Conservation (phyloP, 2,113 vertebrate genomes). For the Rallus limicola region DNA sequence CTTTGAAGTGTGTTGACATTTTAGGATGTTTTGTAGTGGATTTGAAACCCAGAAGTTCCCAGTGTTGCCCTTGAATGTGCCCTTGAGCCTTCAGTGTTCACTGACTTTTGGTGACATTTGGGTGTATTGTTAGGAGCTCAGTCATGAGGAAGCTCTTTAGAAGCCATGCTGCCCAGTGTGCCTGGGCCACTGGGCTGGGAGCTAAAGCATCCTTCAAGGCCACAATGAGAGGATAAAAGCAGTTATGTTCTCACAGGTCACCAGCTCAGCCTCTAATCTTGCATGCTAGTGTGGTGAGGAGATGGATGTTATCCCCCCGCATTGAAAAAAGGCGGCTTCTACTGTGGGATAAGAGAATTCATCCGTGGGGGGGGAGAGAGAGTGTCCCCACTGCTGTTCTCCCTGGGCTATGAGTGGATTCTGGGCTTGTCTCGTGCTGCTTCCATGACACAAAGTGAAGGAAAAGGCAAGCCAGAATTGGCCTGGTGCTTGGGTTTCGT, state of each 20-base stretch:
- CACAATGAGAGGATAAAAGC: conserved; percentile 16
- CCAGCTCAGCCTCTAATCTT: neutral
- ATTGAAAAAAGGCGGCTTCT: neutral
- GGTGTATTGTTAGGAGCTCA: neutral
- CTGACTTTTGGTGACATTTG: conserved; percentile 50
- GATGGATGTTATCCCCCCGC: neutral
- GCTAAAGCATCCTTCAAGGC: conserved; percentile 23
- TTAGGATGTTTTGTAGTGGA: neutral
- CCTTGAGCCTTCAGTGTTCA: neutral
- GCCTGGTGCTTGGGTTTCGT: neutral
- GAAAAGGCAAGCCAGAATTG: neutral
- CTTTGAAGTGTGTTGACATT: neutral
- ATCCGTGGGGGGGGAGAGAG: neutral
- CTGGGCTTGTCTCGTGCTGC: neutral
- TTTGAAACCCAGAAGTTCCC: neutral
- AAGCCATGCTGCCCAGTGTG: neutral
- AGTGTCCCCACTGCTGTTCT: neutral
- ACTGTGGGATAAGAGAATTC: neutral
- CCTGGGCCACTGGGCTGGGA: conserved; percentile 1
- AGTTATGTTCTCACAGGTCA: neutral
- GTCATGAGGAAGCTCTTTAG: conserved; percentile 21
- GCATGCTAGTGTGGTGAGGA: neutral
- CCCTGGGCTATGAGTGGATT: neutral
- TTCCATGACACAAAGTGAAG: neutral
- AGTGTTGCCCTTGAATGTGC: neutral